These are phyloP conservation scores for Zosterops japonicus DNA, from an alignment of 2,113 vertebrate species.

Conservation along the genomic window DNA sequence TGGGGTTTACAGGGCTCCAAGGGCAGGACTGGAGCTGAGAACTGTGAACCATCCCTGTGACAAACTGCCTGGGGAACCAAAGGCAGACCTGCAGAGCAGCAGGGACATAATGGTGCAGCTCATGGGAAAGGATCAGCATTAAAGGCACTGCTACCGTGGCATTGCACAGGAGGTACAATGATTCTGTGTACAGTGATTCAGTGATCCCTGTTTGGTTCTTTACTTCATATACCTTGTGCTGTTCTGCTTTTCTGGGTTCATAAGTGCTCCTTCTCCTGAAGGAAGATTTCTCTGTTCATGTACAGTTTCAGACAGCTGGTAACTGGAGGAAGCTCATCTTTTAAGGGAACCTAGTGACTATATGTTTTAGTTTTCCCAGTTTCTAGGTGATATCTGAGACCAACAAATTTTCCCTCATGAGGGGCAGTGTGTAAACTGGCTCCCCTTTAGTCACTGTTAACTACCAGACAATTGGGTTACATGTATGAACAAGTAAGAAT, in stretches of 20 bases:
- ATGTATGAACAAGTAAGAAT: neutral
- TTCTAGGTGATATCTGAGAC: neutral
- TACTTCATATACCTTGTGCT: fast-evolving
- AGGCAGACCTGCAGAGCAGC: neutral
- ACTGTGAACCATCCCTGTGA: neutral
- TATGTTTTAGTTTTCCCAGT: neutral
- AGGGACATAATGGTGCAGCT: neutral
- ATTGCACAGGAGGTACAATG: neutral
- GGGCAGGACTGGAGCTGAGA: neutral
- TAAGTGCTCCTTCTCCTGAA: neutral
- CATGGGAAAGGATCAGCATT: fast-evolving
- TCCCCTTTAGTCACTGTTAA: neutral
- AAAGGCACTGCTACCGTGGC: fast-evolving
- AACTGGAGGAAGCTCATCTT: neutral
- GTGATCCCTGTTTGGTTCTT: neutral
- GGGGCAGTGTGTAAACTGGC: neutral
- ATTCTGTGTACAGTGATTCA: neutral
- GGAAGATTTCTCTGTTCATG: neutral
- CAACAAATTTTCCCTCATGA: neutral
- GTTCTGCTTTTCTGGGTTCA: neutral
- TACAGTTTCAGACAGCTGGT: neutral
- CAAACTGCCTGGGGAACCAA: neutral
- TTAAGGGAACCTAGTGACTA: neutral
- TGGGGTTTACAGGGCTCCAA: neutral
- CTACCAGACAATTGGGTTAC: neutral